These are phyloP conservation scores for Syrrhaptes paradoxus DNA, from an alignment of 2,113 vertebrate genomes.

Conservation along the genomic window DNA sequence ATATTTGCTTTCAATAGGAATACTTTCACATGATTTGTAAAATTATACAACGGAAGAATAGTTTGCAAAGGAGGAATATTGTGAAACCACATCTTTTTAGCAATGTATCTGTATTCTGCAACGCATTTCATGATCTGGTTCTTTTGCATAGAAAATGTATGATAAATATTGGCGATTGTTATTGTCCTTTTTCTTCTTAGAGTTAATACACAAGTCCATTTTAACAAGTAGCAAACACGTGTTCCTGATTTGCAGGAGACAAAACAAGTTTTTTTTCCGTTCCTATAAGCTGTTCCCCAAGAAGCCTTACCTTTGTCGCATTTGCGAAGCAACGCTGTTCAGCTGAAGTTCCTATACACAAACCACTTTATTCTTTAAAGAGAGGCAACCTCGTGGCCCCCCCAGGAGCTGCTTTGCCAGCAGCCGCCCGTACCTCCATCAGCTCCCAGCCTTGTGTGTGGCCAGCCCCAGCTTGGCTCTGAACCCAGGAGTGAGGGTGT, in stretches of 20 bases:
- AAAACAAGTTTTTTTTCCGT: background rate
- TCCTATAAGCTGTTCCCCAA: background rate
- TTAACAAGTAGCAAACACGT: background rate
- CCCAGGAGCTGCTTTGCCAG: background rate
- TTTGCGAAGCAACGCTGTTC: background rate
- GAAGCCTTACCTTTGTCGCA: background rate
- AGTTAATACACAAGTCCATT: background rate
- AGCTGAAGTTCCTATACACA: accelerated
- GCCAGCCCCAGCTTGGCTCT: background rate
- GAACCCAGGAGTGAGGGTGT: background rate
- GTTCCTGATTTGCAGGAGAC: conserved; percentile 35
- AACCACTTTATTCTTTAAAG: background rate
- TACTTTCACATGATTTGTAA: conserved; percentile 30
- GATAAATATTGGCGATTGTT: background rate
- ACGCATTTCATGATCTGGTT: background rate
- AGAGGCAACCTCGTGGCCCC: background rate
- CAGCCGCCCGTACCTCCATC: background rate
- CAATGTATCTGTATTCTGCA: background rate
- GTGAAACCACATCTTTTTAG: conserved; percentile 18
- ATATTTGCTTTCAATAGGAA: conserved; percentile 8
- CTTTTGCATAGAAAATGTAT: background rate
- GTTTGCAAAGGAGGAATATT: conserved; percentile 17
- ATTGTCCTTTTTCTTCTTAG: background rate
- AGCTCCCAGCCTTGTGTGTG: background rate
- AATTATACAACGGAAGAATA: conserved; percentile 41